Conservation (phyloP, 2,113 vertebrate genomes). For the Nerophis ophidion region DNA sequence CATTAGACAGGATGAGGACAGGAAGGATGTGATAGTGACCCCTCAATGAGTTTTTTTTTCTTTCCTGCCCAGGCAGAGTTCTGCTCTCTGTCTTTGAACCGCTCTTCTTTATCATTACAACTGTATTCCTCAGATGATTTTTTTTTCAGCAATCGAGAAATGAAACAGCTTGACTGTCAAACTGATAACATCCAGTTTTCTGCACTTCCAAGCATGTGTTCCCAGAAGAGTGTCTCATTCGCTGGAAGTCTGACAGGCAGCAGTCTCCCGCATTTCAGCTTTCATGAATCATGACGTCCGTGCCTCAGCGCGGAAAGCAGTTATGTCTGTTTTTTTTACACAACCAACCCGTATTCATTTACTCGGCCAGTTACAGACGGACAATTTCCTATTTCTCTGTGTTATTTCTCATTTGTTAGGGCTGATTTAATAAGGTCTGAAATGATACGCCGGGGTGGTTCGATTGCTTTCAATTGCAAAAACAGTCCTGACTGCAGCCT, state of each 20-base stretch:
- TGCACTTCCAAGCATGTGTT: slow-evolving; percentile 50
- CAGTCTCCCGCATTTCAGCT: slow-evolving; percentile 21
- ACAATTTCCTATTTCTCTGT: slow-evolving; percentile 16
- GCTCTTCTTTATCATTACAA: slow-evolving; percentile 37
- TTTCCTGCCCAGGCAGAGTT: slow-evolving; percentile 3
- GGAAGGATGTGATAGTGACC: slow-evolving; percentile 24
- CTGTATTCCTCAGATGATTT: slow-evolving; percentile 42
- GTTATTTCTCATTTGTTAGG: neutral
- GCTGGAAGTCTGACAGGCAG: slow-evolving; percentile 14
- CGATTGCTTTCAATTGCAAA: slow-evolving; percentile 42
- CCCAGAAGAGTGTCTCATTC: slow-evolving; percentile 43
- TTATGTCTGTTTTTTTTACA: slow-evolving; percentile 6
- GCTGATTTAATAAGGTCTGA: slow-evolving; percentile 7
- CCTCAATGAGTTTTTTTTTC: slow-evolving; percentile 1
- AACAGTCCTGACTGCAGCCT: slow-evolving; percentile 27
- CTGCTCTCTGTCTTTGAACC: slow-evolving; percentile 43
- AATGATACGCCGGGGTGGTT: slow-evolving; percentile 20
- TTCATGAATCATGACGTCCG: slow-evolving; percentile 45
- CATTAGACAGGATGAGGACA: slow-evolving; percentile 20
- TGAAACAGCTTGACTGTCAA: slow-evolving; percentile 59
- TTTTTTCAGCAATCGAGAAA: slow-evolving; percentile 59
- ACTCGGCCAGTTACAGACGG: slow-evolving; percentile 14
- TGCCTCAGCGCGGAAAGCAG: slow-evolving; percentile 28
- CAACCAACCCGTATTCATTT: slow-evolving; percentile 14
- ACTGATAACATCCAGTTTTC: slow-evolving; percentile 64